Base-by-base conservation (phyloP, 1,140 invertebrate species). In the Eupristina koningsbergeri region DNA sequence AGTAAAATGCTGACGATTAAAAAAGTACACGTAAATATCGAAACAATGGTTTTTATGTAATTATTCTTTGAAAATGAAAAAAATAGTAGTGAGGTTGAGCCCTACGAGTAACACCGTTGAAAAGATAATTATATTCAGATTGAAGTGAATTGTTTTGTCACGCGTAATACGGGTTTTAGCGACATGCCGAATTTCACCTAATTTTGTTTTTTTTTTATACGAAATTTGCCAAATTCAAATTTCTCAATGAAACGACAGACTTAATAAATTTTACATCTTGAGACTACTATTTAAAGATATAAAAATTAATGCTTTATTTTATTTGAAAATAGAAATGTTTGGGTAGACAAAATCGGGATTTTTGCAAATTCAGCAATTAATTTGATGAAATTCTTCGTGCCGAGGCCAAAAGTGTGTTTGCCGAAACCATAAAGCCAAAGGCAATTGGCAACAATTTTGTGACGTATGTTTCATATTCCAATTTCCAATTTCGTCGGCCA, bases 371-470 rank as follows among this genome's bases (percentile, higher is more conserved):
- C 81, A 77, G 71, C 75, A 79, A 83, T 83, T 83, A 83, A 34
- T 83, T 83, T 83, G 81, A 83, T 83, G 75, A 29, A 73, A 83
- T 78, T 83, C 73, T 79, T 79, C 64, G 41, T 22, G 39, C 2
- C 3, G 53, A 34, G 29, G 71, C 74, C 74, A 83, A 78, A 78
- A 69, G 0, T 53, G 41, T 77, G 41, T 75, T 50, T 76, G 36
- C 81, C 75, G 47, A 36, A 53, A 50, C 61, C 41, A 22, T 58
- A 29, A 58, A 67, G 80, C 74, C 29, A 69, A 67, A 50, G 41
- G 81, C 81, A 77, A 78, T 83, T 83, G 74, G 81, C 81, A 83
- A 64, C 63, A n/a, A 58, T 71, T 83, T 34, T 41, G 8, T 50
- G 77, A 80, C 29, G 34, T 81, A 58, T 39, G 15, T 39, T 26